Percentiles rank a stretch among this genome's conserved stretches.
Evolutionary conservation across 1,140 invertebrate species (phyloP).

Genomic region (Drosophila nebulosa): DNA sequence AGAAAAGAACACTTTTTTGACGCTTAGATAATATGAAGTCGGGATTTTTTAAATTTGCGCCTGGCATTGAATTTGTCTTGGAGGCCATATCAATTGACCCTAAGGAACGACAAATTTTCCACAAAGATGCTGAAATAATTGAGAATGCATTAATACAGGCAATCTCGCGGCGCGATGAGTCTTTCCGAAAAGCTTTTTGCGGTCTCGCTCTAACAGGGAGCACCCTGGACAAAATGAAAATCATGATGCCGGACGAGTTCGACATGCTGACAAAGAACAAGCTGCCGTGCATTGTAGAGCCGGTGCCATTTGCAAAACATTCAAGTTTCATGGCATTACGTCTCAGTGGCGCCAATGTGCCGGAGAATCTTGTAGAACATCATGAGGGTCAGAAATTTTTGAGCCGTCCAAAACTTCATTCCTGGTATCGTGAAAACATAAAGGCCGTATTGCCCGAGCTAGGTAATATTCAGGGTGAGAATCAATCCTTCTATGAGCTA

Average conservation of each 20-base stretch:
- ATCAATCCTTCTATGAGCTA: slow-evolving; percentile 10
- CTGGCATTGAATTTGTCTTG: slow-evolving; percentile 35
- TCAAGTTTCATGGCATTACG: slow-evolving; percentile 18
- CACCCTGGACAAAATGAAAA: slow-evolving; percentile 21
- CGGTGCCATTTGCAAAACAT: not conserved
- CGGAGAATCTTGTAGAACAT: not conserved
- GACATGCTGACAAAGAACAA: slow-evolving; percentile 35
- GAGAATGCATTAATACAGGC: slow-evolving; percentile 25
- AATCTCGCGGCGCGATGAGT: slow-evolving; percentile 22
- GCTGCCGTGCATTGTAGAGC: not conserved
- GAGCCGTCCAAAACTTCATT: slow-evolving; percentile 25
- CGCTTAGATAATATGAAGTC: not conserved
- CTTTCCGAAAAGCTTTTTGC: slow-evolving; percentile 19
- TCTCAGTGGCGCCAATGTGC: not conserved
- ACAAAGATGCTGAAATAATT: slow-evolving; percentile 33
- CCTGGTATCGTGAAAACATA: slow-evolving; percentile 38
- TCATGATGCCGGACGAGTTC: slow-evolving; percentile 45
- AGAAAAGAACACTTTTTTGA: not conserved
- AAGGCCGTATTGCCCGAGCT: slow-evolving; percentile 21
- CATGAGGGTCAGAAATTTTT: slow-evolving; percentile 9
- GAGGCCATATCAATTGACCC: slow-evolving; percentile 8
- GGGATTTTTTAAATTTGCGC: slow-evolving; percentile 7
- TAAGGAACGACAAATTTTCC: slow-evolving; percentile 6
- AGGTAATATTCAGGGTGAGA: slow-evolving; percentile 8
- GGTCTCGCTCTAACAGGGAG: slow-evolving; percentile 45